A percentile compares a stretch with the other conserved stretches of the same genome.
These are phyloP conservation scores for Melanostoma scalare DNA, from an alignment of 2,888 invertebrate genomes.

Conservation along the genomic window DNA sequence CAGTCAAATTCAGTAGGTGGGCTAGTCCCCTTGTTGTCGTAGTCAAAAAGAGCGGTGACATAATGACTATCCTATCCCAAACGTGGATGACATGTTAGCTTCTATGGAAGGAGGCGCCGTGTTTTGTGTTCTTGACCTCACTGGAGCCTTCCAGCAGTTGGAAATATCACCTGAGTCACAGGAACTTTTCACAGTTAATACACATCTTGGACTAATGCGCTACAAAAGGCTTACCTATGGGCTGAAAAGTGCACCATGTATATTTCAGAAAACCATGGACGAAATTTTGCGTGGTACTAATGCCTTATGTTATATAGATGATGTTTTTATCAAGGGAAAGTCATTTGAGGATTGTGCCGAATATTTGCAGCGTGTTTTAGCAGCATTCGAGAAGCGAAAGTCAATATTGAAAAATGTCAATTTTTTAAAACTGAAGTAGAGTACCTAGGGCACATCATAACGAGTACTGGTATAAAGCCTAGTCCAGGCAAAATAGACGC, in stretches of 20 bases:
- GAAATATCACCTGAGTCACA: conserved; percentile 31
- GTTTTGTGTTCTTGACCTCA: conserved; percentile 39
- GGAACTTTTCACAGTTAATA: conserved; percentile 41
- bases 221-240: conserved; percentile 30
- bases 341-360: conserved; percentile 11
- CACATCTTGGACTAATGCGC: conserved; percentile 22
- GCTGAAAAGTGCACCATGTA: conserved; percentile 15
- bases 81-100: conserved; percentile 49
- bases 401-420: conserved; percentile 24
- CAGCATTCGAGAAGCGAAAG: conserved; percentile 14
- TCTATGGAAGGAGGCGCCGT: conserved; percentile 10
- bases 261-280: conserved; percentile 41
- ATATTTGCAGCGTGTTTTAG: conserved; percentile 2
- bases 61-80: conserved; percentile 61
- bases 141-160: conserved; percentile 40
- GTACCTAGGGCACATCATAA: conserved; percentile 40
- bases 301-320: conserved; percentile 40
- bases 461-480: conserved; percentile 29
- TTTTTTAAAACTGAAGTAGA: conserved; percentile 21
- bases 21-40: conserved; percentile 44
- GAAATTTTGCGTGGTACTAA: conserved; percentile 13
- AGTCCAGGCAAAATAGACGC: conserved; percentile 30
- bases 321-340: conserved; percentile 40
- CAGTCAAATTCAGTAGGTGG: conserved; percentile 64
- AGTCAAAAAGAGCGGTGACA: conserved; percentile 56